Percentiles rank a stretch among this genome's conserved stretches.
phyloP scores from a whole-genome alignment of 1,140 invertebrate species.

The Eulimnadia texana region DNA sequence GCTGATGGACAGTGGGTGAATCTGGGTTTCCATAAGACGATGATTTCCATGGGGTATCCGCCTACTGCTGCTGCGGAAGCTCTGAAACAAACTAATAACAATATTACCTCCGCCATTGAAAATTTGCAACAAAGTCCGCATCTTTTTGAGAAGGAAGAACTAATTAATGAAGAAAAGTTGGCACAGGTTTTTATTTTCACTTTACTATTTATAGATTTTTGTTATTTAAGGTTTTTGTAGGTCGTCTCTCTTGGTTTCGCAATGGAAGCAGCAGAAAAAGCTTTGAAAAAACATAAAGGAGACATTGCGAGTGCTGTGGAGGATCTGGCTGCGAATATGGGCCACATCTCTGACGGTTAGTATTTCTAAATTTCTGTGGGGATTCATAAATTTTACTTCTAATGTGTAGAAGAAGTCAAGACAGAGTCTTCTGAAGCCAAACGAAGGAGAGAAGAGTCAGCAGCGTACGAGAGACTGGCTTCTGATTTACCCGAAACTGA shows the following conservation, averaged over 20 bases:
- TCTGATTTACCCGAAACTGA: constrained; percentile 25
- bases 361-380: not conserved
- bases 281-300: constrained; percentile 37
- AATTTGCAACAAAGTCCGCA: constrained; percentile 43
- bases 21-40: constrained; percentile 35
- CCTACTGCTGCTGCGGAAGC: constrained; percentile 38
- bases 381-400: not conserved
- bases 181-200: constrained; percentile 9
- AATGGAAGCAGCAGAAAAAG: constrained; percentile 33
- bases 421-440: constrained; percentile 15
- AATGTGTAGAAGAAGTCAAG: not conserved
- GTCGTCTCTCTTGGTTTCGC: constrained; percentile 45
- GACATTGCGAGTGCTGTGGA: constrained; percentile 41
- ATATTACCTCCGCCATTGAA: constrained; percentile 45
- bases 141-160: constrained; percentile 20
- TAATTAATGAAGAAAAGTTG: constrained; percentile 8
- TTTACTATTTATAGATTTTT: constrained; percentile 19
- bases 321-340: constrained; percentile 30
- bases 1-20: constrained; percentile 37
- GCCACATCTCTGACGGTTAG: constrained; percentile 9
- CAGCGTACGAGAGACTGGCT: constrained; percentile 19
- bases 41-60: constrained; percentile 50
- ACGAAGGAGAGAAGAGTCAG: constrained; percentile 21
- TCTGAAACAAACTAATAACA: constrained; percentile 46
- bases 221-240: constrained; percentile 24